These are phyloP conservation scores for Zoanthus sansibaricus DNA, from an alignment of 92 coral and sea anemone species.

Conservation along the genomic window DNA sequence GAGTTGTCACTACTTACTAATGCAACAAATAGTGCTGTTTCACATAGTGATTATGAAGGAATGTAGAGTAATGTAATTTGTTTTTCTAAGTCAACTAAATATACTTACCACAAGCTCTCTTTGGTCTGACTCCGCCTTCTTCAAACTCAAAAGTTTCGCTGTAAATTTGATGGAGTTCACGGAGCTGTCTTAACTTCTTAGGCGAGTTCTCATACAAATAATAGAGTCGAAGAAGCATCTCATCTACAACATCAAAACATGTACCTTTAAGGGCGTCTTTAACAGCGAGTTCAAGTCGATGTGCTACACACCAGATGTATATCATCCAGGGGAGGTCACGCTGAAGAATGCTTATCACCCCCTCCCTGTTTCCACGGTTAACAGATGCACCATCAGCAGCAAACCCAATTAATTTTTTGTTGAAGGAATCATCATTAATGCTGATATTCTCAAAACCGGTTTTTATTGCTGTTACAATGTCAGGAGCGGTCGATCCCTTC, in stretches of 20 bases:
- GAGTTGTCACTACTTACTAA: too few species aligned
- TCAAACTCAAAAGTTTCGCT: conserved; percentile 77
- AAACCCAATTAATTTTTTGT: conserved; percentile 79
- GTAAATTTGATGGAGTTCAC: conserved; percentile 68
- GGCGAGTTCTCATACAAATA: conserved; percentile 80
- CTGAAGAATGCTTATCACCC: conserved; percentile 67
- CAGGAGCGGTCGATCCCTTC: conserved; percentile 65
- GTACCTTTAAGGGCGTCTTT: conserved; percentile 75
- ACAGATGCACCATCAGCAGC: conserved; percentile 77
- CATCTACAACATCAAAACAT: conserved; percentile 68
- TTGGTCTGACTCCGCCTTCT: conserved; percentile 75
- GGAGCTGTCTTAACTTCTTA: conserved; percentile 80
- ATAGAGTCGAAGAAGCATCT: conserved; percentile 73
- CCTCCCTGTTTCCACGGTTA: conserved; percentile 70
- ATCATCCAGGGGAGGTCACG: conserved; percentile 63
- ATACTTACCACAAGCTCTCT: conserved; percentile 74
- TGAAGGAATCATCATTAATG: conserved; percentile 60
- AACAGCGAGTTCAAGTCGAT: conserved; percentile 78
- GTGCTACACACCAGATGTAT: conserved; percentile 85
- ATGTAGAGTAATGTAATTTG: too few species aligned
- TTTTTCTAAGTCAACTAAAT: too few species aligned
- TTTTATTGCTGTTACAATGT: conserved; percentile 68
- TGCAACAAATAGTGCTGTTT: too few species aligned
- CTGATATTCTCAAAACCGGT: conserved; percentile 60
- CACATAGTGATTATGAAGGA: too few species aligned